A percentile compares a stretch with the other conserved stretches of the same genome.
Evolutionary conservation across 2,797 vertebrate species (phyloP).

Genomic region (Halcyon chelicuti): DNA sequence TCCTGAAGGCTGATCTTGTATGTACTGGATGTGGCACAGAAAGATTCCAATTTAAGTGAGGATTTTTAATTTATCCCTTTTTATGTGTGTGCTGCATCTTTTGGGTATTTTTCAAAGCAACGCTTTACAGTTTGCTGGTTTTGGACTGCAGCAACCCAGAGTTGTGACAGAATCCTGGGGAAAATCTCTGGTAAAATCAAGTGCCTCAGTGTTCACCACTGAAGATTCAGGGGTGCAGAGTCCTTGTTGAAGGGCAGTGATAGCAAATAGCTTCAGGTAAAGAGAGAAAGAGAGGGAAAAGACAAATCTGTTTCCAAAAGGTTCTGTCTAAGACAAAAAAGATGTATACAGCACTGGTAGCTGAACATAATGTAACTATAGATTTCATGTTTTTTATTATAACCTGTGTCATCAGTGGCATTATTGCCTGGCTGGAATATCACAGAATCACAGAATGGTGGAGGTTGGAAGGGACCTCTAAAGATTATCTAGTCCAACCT

Average conservation of each 20-base stretch:
- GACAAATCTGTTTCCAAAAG: background rate
- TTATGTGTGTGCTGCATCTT: background rate
- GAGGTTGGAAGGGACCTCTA: too few species aligned
- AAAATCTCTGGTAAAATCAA: background rate
- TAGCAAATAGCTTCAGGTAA: background rate
- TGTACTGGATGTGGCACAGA: accelerated
- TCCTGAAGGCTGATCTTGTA: background rate
- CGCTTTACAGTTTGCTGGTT: background rate
- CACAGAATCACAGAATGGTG: too few species aligned
- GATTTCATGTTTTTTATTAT: background rate
- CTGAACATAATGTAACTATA: background rate
- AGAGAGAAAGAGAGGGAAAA: background rate
- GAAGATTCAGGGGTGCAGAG: background rate
- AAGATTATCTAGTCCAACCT: too few species aligned
- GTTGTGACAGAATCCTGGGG: background rate
- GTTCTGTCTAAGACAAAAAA: background rate
- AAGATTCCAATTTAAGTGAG: background rate
- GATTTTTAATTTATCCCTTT: background rate
- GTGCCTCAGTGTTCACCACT: background rate
- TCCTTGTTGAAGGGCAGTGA: background rate
- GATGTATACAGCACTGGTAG: background rate
- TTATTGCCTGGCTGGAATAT: background rate
- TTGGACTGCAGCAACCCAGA: background rate
- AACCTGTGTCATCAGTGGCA: background rate
- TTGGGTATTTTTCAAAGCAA: background rate